Evolutionary conservation across 2,888 invertebrate genomes (phyloP), one percentile per base, ranked within the genome.

Genomic region (Drosophila koepferae): DNA sequence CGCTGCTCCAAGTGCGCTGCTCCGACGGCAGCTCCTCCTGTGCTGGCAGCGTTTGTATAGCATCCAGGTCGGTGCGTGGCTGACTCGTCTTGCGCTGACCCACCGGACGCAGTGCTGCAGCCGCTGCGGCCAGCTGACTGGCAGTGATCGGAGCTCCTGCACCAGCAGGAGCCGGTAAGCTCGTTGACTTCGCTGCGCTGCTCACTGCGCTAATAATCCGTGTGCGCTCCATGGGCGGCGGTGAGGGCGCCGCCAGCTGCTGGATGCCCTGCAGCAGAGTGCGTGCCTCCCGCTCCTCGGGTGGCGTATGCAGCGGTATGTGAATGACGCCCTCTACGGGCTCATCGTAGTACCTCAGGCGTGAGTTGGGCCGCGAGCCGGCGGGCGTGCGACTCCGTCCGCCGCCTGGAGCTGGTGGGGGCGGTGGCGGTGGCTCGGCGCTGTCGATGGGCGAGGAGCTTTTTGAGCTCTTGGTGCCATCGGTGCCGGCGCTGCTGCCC

Each of bases 251-350:
- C 41, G 86, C 82, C 40, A 91, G 71, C 46, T 91, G 86, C 31
- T 92, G 91, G 55, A 92, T 91, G 46, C 90, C 90, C 56, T 92
- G 86, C 12, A 92, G 75, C 58, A 93, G 70, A 38, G 92, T 87
- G n/a, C 90, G 89, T 0, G 92, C 82, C 48, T 94, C 94, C 56
- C 94, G 93, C 86, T 96, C 96, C 73, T 96, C 95, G 0, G 96
- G 96, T 5, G 96, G 96, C n/a, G 96, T 96, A 75, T 96, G 96
- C 66, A 96, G 91, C 1, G 96, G 96, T 82, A 96, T 96, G 76
- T 96, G 95, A 62, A 96, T 95, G 55, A 94, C 94, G 0, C 95
- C 95, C 81, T 95, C 95, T 44, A 94, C 93, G 0, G 95, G 94
- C 54, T 95, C 94, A 80, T 96, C 96, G 88, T 96, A 95, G 91